Evolutionary conservation across 1,140 invertebrate genomes (phyloP).

Genomic region (Drosophila sechellia): DNA sequence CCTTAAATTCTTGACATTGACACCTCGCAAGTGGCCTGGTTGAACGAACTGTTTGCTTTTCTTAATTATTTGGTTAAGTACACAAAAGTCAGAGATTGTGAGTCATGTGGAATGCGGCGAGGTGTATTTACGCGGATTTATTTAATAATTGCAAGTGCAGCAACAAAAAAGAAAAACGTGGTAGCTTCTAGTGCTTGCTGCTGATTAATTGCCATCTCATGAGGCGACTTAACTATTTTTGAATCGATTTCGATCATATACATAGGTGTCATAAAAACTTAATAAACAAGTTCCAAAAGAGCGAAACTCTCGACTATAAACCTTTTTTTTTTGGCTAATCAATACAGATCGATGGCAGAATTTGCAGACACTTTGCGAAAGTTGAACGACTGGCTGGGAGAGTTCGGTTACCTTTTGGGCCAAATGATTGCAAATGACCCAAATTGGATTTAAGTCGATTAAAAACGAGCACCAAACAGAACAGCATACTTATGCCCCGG

Average conservation of each 20-base stretch:
- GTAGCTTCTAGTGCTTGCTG: slow-evolving; percentile 23
- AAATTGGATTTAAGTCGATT: slow-evolving; percentile 73
- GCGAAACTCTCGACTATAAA: slow-evolving; percentile 27
- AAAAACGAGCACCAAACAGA: background rate
- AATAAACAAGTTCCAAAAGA: slow-evolving; percentile 55
- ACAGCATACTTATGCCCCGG: slow-evolving; percentile 26
- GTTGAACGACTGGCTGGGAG: slow-evolving; percentile 66
- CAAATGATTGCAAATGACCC: slow-evolving; percentile 71
- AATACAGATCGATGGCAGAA: slow-evolving; percentile 56
- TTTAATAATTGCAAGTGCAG: slow-evolving; percentile 26
- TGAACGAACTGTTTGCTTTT: slow-evolving; percentile 44
- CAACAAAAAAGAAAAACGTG: background rate
- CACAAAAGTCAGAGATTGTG: slow-evolving; percentile 20
- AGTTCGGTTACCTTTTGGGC: slow-evolving; percentile 53
- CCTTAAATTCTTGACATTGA: slow-evolving; percentile 55
- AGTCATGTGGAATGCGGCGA: slow-evolving; percentile 18
- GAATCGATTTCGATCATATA: slow-evolving; percentile 19
- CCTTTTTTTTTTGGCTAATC: slow-evolving; percentile 41
- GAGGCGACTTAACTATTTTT: slow-evolving; percentile 50
- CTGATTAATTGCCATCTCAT: slow-evolving; percentile 46
- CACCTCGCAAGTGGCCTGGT: slow-evolving; percentile 56
- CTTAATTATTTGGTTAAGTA: slow-evolving; percentile 47
- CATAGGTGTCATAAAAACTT: slow-evolving; percentile 41
- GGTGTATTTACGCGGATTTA: slow-evolving; percentile 23
- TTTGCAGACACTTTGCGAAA: slow-evolving; percentile 47